These are phyloP conservation scores for Asarcornis scutulata DNA, from an alignment of 2,113 vertebrate genomes.

Conservation along the genomic window DNA sequence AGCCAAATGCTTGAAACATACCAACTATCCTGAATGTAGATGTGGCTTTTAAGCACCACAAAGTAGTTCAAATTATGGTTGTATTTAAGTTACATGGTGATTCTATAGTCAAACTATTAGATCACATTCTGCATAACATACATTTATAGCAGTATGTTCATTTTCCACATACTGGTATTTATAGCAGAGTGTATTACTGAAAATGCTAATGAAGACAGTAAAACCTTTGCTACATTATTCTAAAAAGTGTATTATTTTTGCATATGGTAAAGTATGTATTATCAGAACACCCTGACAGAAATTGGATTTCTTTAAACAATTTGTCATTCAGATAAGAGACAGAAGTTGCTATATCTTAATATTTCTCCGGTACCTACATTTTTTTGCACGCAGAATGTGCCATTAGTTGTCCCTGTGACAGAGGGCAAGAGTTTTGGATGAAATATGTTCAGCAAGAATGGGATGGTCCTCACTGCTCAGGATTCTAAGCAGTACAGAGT, in stretches of 20 bases:
- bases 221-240: background rate
- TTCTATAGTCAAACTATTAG: background rate
- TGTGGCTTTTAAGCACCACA: background rate
- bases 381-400: slow-evolving; percentile 6
- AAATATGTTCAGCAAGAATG: background rate
- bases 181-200: background rate
- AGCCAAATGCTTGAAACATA: slow-evolving; percentile 36
- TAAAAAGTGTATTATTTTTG: background rate
- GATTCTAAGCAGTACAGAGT: background rate
- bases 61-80: background rate
- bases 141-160: background rate
- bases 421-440: background rate
- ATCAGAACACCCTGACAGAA: background rate
- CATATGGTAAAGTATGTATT: background rate
- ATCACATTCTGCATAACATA: background rate
- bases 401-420: background rate
- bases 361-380: background rate
- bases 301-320: background rate
- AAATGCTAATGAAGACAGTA: background rate
- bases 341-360: background rate
- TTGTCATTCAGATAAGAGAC: background rate
- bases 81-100: background rate
- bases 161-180: background rate
- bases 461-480: background rate
- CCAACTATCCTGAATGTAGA: background rate